Evolutionary conservation across 1,140 invertebrate genomes (phyloP).

Genomic region (Littorina saxatilis): DNA sequence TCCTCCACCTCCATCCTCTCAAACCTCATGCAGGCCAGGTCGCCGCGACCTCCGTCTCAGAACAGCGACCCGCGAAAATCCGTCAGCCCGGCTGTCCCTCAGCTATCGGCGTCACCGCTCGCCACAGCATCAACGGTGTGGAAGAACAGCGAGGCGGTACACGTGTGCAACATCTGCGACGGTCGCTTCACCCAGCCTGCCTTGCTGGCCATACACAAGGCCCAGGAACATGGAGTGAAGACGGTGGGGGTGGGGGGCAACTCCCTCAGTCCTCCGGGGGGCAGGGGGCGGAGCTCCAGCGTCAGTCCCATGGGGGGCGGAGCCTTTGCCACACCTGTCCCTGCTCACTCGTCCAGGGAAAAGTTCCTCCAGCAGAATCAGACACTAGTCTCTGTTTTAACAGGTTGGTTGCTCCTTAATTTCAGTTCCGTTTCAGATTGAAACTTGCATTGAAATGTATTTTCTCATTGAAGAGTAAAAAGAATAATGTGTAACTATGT

Average conservation of each 20-base stretch:
- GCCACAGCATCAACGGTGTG: constrained; percentile 56
- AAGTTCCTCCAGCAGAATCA: constrained; percentile 49
- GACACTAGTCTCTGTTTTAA: constrained; percentile 40
- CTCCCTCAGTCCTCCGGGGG: neutral
- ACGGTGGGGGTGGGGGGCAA: constrained; percentile 7
- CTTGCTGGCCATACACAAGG: constrained; percentile 61
- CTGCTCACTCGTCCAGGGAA: constrained; percentile 6
- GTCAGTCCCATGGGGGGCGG: neutral
- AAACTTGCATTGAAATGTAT: neutral
- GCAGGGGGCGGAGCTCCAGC: constrained; percentile 7
- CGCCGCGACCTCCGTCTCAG: neutral
- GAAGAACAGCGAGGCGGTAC: constrained; percentile 67
- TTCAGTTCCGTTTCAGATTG: neutral
- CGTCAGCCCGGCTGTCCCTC: constrained; percentile 35
- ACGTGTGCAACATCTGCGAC: constrained; percentile 72
- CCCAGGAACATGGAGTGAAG: constrained; percentile 65
- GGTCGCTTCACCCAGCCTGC: constrained; percentile 65
- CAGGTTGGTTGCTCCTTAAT: neutral
- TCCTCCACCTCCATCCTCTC: neutral
- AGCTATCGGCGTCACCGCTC: constrained; percentile 22
- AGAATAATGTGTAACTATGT: too few species aligned
- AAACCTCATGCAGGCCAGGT: neutral
- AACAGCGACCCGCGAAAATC: constrained; percentile 29
- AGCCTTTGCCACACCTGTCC: neutral
- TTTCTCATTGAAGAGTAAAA: too few species aligned